Base-by-base conservation (phyloP, 2,113 vertebrate species). In the Anoura caudifer region DNA sequence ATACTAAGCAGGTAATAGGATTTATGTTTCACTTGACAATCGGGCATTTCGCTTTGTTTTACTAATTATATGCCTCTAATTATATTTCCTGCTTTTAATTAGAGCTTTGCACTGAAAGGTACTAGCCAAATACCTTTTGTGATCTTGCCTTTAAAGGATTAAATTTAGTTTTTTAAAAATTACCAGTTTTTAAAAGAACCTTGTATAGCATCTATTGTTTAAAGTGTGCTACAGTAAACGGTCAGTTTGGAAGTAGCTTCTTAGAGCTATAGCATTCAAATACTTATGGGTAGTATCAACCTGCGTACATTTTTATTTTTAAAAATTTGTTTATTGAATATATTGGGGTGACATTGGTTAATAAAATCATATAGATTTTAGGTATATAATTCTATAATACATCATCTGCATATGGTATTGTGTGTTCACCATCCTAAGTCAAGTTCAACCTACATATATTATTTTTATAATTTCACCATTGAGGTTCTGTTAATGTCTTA, bases 101-200 rank as follows among this genome's bases (percentile, higher is more conserved):
- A 85, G 13, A 91, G 33, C 19, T 81, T 76, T 89, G 41, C 31
- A 41, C 3, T 70, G 47, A 69, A 45, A 41, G 7, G 94, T 95
- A 13, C 31, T 92, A 90, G 41, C 43, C 73, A 92, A 59, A n/a
- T 14, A 33, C 20, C 59, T 50, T 95, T 95, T 92, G 75, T 94
- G 26, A 94, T 87, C 24, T 95, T 90, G 41, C n/a, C 20, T 88
- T 96, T 86, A 85, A 90, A 79, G 54, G 22, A 80, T 95, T 95
- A 84, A 91, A 80, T 90, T 72, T 67, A 90, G 41, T 80, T 59
- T 72, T 77, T 50, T 8, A 5, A 52, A 85, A 17, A 26, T 59
- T 91, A 50, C 33, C 63, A 8, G 83, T 77, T 56, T 61, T 79
- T 45, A 61, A 91, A 97, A 95, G 61, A 61, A 82, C 83, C 47